phyloP scores from a whole-genome alignment of 2,888 invertebrate species.

The Thalpophila matura region DNA sequence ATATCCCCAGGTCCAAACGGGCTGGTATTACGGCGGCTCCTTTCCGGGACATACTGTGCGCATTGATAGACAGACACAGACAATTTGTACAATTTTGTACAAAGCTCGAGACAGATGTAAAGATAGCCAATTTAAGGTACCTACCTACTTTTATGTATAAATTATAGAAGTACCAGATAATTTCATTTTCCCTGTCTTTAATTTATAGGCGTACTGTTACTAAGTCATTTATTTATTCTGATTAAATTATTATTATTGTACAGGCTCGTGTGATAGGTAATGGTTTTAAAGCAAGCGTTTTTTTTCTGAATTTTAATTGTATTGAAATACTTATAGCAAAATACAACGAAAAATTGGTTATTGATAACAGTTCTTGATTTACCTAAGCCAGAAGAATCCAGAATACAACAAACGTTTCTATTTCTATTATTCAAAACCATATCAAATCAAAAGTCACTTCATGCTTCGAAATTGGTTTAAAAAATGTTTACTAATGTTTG shows the following conservation, averaged over 20 bases:
- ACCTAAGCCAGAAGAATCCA: too few relatives aligned
- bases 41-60: conserved; percentile 26
- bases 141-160: conserved; percentile 28
- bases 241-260: background rate
- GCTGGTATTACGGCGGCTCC: conserved; percentile 20
- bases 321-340: too few relatives aligned
- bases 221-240: conserved; percentile 5
- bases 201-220: background rate
- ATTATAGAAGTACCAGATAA: conserved; percentile 33
- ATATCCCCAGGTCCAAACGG: conserved; percentile 5
- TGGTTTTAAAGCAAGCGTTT: too few relatives aligned
- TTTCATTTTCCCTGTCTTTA: conserved; percentile 10
- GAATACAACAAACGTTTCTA: too few relatives aligned
- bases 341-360: too few relatives aligned
- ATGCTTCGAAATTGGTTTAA: too few relatives aligned
- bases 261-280: too few relatives aligned
- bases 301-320: too few relatives aligned
- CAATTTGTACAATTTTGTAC: conserved; percentile 39
- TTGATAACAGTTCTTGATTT: too few relatives aligned
- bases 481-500: too few relatives aligned
- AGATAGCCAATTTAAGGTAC: conserved; percentile 46
- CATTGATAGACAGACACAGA: conserved; percentile 51
- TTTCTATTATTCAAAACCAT: too few relatives aligned
- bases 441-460: too few relatives aligned
- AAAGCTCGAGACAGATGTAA: conserved; percentile 31